Percentiles rank a stretch among this genome's conserved stretches.
phyloP scores from a whole-genome alignment of 2,888 invertebrate genomes.

The Chydorus sphaericus region DNA sequence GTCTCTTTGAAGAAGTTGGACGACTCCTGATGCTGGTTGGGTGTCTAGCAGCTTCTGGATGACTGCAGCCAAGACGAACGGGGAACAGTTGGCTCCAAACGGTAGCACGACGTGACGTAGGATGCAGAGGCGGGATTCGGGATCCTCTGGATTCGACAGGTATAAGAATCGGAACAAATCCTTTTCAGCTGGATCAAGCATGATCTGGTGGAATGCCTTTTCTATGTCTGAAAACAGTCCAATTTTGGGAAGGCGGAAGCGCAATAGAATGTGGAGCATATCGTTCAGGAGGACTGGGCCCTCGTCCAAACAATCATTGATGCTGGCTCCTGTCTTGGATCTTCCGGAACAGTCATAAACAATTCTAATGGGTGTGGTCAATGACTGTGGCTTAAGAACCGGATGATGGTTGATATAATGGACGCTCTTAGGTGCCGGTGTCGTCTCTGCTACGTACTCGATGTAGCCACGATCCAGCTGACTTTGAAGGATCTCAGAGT shows the following conservation, averaged over 20 bases:
- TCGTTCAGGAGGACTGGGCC: conserved; percentile 23
- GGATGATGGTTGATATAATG: conserved; percentile 24
- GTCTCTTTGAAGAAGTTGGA: background rate
- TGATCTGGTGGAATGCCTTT: conserved; percentile 25
- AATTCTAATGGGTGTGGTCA: conserved; percentile 23
- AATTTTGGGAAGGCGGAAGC: conserved; percentile 23
- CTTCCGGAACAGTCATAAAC: conserved; percentile 25
- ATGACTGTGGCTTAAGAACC: conserved; percentile 20
- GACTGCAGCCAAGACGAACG: background rate
- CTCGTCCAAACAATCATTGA: conserved; percentile 22
- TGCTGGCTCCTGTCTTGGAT: conserved; percentile 19
- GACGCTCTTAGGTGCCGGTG: background rate
- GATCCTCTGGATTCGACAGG: too few species aligned
- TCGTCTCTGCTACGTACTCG: background rate
- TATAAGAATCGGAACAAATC: conserved; percentile 21
- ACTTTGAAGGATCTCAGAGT: background rate
- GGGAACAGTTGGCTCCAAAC: background rate
- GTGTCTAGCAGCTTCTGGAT: too few species aligned
- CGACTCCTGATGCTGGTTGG: conserved; percentile 2
- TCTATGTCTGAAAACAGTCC: conserved; percentile 22
- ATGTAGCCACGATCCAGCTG: background rate
- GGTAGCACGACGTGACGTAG: too few species aligned
- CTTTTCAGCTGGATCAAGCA: conserved; percentile 19
- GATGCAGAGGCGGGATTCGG: too few species aligned
- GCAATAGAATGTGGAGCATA: conserved; percentile 21